Base-by-base conservation (phyloP, 2,888 invertebrate genomes). In the Morinoia aosen region DNA sequence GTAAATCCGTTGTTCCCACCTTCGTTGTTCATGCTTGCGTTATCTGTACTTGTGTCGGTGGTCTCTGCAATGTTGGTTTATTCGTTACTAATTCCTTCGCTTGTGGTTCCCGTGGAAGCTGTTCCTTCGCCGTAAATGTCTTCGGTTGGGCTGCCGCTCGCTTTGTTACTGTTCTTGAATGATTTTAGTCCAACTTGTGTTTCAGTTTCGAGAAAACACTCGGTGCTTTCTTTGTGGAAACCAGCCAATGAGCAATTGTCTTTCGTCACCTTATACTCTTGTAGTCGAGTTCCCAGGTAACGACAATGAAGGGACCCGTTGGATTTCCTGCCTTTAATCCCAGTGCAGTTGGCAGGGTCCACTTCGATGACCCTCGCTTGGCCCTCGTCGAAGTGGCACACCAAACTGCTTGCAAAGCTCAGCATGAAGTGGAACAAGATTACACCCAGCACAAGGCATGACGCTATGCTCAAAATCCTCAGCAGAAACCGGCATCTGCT, bases 401-500 rank as follows among this genome's bases (percentile, higher is more conserved):
- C 64, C 11, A 95, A 10, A 39, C 61, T 57, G 64, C 40, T 64
- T 39, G 58, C 64, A 25, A 39, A 64, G 61, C 58, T 95, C 95
- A 95, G 33, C 58, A 95, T 64, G 40, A 95, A 48, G 16, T 61
- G 61, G 95, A 95, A 95, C 40, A 61, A 19, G 40, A 95, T 48
- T 5, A 64, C 39, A n/a, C 58, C 61, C 40, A 95, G 33, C 12
- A 95, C 12, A 16, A 61, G 39, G 10, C 40, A 57, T 16, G 95
- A 64, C n/a, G 48, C 95, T 61, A 95, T 95, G 58, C 95, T 64
- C 48, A 95, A n/a, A 11, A 95, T 48, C 33, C 61, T 57, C n/a
- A 95, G n/a, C 95, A 95, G n/a, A 58, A 95, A 95, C 40, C 95
- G 56, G 64, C n/a, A 95, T 39, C 95, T 95, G n/a, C 64, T n/a